These are phyloP conservation scores for Listronotus oregonensis DNA, from an alignment of 1,140 invertebrate genomes.

Conservation along the genomic window DNA sequence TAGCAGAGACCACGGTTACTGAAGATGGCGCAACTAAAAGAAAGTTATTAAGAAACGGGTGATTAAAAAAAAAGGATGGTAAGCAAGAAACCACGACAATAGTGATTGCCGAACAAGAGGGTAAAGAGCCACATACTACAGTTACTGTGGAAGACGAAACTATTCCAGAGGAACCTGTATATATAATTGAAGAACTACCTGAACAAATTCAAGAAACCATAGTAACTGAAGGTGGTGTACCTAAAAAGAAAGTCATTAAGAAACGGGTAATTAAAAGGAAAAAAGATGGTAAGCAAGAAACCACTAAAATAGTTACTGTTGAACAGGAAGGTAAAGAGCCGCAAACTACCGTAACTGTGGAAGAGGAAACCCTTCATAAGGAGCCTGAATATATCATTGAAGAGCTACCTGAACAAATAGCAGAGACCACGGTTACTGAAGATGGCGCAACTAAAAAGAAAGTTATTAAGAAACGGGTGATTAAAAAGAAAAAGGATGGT, in stretches of 20 bases:
- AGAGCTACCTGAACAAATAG: no score
- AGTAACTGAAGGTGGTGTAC: constrained; percentile 39
- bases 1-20: constrained; percentile 44
- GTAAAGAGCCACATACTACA: no score
- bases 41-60: no score
- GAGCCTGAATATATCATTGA: no score
- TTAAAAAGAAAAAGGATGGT: no score
- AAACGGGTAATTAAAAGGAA: constrained; percentile 52
- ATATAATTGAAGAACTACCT: constrained; percentile 39
- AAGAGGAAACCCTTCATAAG: constrained; percentile 34
- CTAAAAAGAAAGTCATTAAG: constrained; percentile 54
- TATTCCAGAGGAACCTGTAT: constrained; percentile 54
- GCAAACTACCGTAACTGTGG: constrained; percentile 54
- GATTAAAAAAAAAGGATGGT: constrained; percentile 40
- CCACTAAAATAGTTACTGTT: constrained; percentile 49
- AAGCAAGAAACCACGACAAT: constrained; percentile 45
- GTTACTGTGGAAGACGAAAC: constrained; percentile 53
- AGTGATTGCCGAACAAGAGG: constrained; percentile 37
- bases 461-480: no score
- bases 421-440: no score
- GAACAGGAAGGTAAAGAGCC: constrained; percentile 55
- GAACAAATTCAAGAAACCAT: constrained; percentile 41
- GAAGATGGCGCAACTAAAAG: no score
- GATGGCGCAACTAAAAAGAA: no score
- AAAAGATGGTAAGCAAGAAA: constrained; percentile 40